phyloP scores from a whole-genome alignment of 2,113 vertebrate genomes.

The Merops nubicus region DNA sequence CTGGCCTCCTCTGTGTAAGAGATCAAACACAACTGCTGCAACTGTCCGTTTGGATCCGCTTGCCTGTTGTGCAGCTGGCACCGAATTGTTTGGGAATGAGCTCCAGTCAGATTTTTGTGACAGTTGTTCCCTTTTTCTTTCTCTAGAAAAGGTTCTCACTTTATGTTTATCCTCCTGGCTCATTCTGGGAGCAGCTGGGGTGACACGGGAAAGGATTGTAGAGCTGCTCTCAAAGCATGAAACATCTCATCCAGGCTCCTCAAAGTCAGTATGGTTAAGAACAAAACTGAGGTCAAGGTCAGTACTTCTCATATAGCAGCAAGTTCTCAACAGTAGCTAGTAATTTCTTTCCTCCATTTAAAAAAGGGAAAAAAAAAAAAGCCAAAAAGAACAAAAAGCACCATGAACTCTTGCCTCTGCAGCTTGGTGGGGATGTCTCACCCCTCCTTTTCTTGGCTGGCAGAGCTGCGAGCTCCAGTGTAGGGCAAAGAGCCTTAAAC shows the following conservation, averaged over 20 bases:
- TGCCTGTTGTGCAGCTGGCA: slow-evolving; percentile 51
- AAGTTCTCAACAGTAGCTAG: not conserved
- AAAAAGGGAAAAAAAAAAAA: not conserved
- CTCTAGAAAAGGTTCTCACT: not conserved
- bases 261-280: not conserved
- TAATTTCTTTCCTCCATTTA: not conserved
- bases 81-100: slow-evolving; percentile 14
- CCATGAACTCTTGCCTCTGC: not conserved
- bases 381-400: not conserved
- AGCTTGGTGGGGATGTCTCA: not conserved
- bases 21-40: slow-evolving; percentile 40
- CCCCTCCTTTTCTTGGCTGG: not conserved
- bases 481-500: not conserved
- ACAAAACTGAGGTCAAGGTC: not conserved
- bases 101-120: slow-evolving; percentile 40
- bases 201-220: not conserved
- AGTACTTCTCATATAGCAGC: not conserved
- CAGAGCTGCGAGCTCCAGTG: not conserved
- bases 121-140: not conserved
- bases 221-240: not conserved
- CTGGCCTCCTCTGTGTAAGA: slow-evolving; percentile 1
- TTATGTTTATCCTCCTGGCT: slow-evolving; percentile 8
- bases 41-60: slow-evolving; percentile 9
- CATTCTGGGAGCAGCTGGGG: not conserved
- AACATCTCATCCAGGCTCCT: not conserved